These are phyloP conservation scores for Penaeus indicus DNA, from an alignment of 1,140 invertebrate species.

Conservation along the genomic window DNA sequence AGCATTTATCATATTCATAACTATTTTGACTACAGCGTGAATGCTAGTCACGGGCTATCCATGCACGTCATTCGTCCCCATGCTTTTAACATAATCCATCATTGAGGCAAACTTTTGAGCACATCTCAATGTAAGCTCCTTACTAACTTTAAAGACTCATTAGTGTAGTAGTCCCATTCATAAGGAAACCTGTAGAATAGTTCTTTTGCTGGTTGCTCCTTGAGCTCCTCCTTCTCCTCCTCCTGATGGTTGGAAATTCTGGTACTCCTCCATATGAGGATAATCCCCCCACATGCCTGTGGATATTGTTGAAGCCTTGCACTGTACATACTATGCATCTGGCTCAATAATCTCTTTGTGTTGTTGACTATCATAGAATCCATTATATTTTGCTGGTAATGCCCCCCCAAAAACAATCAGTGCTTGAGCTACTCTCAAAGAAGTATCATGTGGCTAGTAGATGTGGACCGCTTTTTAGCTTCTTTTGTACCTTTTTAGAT, in stretches of 20 bases:
- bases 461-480: not conserved
- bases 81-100: constrained; percentile 56
- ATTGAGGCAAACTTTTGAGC: constrained; percentile 51
- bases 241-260: not conserved
- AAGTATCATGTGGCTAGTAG: too few relatives aligned
- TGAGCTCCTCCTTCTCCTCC: not conserved
- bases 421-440: too few relatives aligned
- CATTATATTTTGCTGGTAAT: too few relatives aligned
- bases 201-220: not conserved
- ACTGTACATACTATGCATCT: not conserved
- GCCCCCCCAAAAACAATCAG: too few relatives aligned
- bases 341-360: too few relatives aligned
- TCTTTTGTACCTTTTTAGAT: not conserved
- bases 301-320: not conserved
- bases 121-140: constrained; percentile 36
- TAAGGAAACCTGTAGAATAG: not conserved
- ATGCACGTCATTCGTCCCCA: constrained; percentile 52
- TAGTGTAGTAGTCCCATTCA: not conserved
- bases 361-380: too few relatives aligned
- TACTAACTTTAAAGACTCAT: not conserved
- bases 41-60: constrained; percentile 47
- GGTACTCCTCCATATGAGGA: constrained; percentile 26
- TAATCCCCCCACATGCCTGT: not conserved
- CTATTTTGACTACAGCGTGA: not conserved
- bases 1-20: not conserved